Base-by-base conservation (phyloP, 2,888 invertebrate species). In the Epistrophella euchroma region DNA sequence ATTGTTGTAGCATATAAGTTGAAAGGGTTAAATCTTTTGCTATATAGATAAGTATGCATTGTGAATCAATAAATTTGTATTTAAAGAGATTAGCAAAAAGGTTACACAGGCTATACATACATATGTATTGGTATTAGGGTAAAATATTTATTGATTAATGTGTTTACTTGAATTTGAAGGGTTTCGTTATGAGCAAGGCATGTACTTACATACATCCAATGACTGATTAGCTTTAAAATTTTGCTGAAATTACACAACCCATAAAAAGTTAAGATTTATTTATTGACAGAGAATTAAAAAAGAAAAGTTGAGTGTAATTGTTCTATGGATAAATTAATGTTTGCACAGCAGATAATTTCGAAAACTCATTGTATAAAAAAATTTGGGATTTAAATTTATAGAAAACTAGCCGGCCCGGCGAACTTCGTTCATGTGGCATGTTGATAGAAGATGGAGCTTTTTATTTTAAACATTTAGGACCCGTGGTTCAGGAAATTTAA, bases 51-150 rank as follows among this genome's bases (percentile, higher is more conserved):
- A 45, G n/a, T n/a, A n/a, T 45, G 25, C 9, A 52, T 47, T 28
- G 45, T 47, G 22, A 50, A 50, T 50, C 35, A 37, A 68, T 68
- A 50, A 47, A 60, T 68, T 68, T 50, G 66, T 50, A 50, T 68
- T 50, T 68, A n/a, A 50, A 60, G 50, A 15, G 35, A 47, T 68
- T 25, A 35, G n/a, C 45, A 0, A 15, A 68, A 35, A 28, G 66
- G 64, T 64, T 64, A 64, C 25, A 25, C 1, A 9, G 45, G 64
- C n/a, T n/a, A n/a, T n/a, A n/a, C n/a, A n/a, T n/a, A n/a, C n/a
- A n/a, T n/a, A n/a, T n/a, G n/a, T n/a, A n/a, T n/a, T n/a, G n/a
- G n/a, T n/a, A 17, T 17, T 64, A 37, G 17, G n/a, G 60, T 25
- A 52, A 25, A 52, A 52, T 28, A n/a, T 52, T 52, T n/a, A 60